Conservation (phyloP, 35 echinoderm and acorn worm genomes). For the Lytechinus variegatus region DNA sequence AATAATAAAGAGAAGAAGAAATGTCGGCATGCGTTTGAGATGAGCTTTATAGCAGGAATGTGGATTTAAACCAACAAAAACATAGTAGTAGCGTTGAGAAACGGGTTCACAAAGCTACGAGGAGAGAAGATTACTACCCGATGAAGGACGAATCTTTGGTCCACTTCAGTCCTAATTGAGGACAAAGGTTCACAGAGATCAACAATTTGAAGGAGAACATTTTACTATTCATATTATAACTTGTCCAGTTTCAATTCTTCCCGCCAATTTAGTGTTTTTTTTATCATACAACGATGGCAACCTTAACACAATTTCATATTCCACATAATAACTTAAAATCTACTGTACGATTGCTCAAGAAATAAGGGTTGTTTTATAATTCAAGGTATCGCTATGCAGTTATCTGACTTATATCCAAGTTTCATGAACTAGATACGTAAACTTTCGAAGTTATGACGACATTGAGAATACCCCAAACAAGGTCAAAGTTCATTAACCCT, state of each 20-base stretch:
- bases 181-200: constrained; percentile 1
- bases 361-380: no score
- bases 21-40: background rate
- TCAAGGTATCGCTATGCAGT: no score
- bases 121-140: background rate
- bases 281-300: background rate
- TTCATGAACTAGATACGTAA: no score
- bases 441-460: no score
- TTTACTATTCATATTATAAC: background rate
- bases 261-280: background rate
- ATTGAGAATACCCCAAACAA: no score
- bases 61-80: background rate
- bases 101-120: background rate
- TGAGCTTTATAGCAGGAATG: constrained; percentile 2
- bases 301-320: no score
- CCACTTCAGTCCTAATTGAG: background rate
- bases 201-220: background rate
- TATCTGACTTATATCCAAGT: no score
- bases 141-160: background rate
- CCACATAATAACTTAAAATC: no score
- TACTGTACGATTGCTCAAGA: no score
- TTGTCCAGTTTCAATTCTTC: background rate
- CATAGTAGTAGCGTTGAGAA: background rate
- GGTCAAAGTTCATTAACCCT: no score
- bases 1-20: background rate